Evolutionary conservation across 2,797 vertebrate species (phyloP).

Genomic region (Mus minutoides): DNA sequence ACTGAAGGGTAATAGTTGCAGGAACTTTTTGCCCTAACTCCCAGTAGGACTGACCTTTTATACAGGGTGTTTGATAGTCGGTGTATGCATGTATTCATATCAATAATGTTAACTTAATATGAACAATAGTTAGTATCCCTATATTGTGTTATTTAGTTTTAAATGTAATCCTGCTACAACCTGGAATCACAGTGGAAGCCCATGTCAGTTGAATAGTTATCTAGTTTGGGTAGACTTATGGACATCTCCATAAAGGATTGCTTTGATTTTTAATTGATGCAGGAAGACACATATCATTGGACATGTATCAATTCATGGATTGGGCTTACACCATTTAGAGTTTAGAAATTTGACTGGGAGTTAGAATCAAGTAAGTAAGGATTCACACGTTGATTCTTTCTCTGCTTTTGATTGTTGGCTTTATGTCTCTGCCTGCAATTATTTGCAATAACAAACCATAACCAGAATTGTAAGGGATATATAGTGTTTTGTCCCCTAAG

Average conservation of each 20-base stretch:
- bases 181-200: fast-evolving
- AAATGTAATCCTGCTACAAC: not conserved
- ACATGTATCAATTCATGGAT: not conserved
- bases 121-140: not conserved
- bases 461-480: not conserved
- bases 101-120: not conserved
- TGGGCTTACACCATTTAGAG: not conserved
- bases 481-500: not conserved
- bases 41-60: not conserved
- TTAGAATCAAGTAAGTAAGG: not conserved
- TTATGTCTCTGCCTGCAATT: not conserved
- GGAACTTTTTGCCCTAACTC: not conserved
- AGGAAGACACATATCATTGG: not conserved
- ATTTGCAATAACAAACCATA: not conserved
- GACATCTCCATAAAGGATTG: not conserved
- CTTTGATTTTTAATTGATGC: too few relatives aligned
- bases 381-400: not conserved
- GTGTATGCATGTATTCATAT: not conserved
- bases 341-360: not conserved
- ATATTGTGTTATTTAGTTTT: not conserved
- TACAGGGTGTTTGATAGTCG: not conserved
- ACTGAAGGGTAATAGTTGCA: not conserved
- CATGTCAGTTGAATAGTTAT: not conserved
- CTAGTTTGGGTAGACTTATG: too few relatives aligned
- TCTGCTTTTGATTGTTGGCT: not conserved